A percentile compares a stretch with the other conserved stretches of the same genome.
Conservation (phyloP, 2,797 vertebrate species). For the Zonotrichia albicollis region DNA sequence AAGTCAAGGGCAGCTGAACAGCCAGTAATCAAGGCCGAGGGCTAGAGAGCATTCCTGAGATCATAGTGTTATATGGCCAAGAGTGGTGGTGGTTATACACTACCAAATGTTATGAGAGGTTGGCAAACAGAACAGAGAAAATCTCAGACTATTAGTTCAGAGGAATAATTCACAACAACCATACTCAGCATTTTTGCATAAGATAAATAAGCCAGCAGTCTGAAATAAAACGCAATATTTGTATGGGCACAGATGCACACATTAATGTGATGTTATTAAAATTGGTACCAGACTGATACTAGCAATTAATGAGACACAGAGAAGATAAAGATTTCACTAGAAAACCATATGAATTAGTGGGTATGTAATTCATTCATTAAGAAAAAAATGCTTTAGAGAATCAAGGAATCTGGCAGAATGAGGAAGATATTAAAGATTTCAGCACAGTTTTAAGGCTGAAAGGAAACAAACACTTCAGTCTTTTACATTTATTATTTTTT, state of each 20-base stretch:
- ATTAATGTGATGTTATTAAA: not conserved
- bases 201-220: not conserved
- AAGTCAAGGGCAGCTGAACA: not conserved
- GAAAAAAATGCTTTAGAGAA: not conserved
- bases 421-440: not conserved
- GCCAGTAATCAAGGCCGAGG: rapidly evolving
- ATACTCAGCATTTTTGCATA: not conserved
- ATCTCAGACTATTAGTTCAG: not conserved
- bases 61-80: no score
- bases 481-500: not conserved
- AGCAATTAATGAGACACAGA: not conserved
- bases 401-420: not conserved
- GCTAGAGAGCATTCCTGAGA: not conserved
- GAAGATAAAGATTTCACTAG: not conserved
- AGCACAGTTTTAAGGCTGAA: not conserved
- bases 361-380: not conserved
- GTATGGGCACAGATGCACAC: not conserved
- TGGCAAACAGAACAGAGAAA: not conserved
- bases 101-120: not conserved
- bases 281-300: not conserved
- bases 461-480: not conserved
- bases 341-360: not conserved
- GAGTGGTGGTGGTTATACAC: not conserved
- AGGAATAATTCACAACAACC: not conserved
- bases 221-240: not conserved